Base-by-base conservation (phyloP, 2,888 invertebrate genomes). In the Nomada fucata region DNA sequence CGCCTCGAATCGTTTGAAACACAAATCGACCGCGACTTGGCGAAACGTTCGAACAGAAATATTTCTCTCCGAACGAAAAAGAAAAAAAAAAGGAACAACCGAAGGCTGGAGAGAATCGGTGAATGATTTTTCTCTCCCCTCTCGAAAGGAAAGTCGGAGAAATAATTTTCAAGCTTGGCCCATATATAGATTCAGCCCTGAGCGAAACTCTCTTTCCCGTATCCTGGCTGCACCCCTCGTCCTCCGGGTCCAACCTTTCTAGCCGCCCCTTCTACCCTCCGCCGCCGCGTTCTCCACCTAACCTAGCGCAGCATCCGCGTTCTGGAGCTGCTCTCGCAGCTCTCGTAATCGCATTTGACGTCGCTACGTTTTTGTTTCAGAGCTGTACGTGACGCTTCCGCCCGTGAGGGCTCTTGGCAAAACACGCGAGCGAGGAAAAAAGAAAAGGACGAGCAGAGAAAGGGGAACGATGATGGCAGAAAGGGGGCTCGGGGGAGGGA, bases 341-440 rank as follows among this genome's bases (percentile, higher is more conserved):
- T 92, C 91, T 92, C 89, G 92, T 93, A 93, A 93, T 93, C 92
- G 91, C 91, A 93, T 93, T 93, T 93, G 92, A 93, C 92, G 93
- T 93, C 92, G 93, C 93, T 93, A 92, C 93, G 93, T 93, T 93
- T 93, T 93, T 93, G 93, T 93, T 93, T 93, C 92, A 92, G 92
- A 92, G 92, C 91, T 91, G 93, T 93, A 93, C 93, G 93, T 93
- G 93, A 93, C 92, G 93, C 93, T 92, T 91, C 92, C 92, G 90
- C 90, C 90, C 89, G 89, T 89, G 89, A 90, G 91, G 90, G 90
- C 90, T 90, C 90, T 90, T 87, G 89, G 88, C 90, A 89, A 89
- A 89, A 91, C 89, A 89, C 85, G 87, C 89, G 85, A 85, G 85
- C 82, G 83, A 86, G 86, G 55, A 88, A 86, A 89, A 88, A 88